Evolutionary conservation across 2,888 invertebrate genomes (phyloP).

Genomic region (Calliopum simillimum): DNA sequence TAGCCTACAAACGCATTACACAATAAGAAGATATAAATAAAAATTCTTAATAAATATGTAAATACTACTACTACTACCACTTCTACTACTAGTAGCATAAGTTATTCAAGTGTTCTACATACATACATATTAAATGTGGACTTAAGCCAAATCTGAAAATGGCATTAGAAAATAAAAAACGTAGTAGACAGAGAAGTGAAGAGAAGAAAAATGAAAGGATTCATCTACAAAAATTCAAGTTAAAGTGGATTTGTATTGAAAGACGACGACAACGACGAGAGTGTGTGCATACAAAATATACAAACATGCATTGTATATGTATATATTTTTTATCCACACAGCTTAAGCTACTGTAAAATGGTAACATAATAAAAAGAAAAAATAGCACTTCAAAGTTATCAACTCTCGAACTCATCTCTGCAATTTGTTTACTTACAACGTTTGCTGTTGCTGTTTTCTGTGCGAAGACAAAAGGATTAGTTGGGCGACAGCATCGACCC

Average conservation of each 20-base stretch:
- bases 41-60: too few species aligned
- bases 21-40: conserved; percentile 32
- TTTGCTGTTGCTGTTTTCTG: conserved; percentile 30
- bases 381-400: conserved; percentile 32
- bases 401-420: conserved; percentile 47
- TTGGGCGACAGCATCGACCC: too few species aligned
- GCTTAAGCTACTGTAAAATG: not conserved
- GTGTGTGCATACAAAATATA: too few species aligned
- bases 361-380: conserved; percentile 41
- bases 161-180: not conserved
- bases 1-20: conserved; percentile 28
- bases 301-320: too few species aligned
- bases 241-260: conserved; percentile 53
- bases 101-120: conserved; percentile 23
- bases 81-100: conserved; percentile 37
- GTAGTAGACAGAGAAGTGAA: not conserved
- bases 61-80: conserved; percentile 30
- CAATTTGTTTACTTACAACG: conserved; percentile 61
- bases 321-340: too few species aligned
- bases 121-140: conserved; percentile 17
- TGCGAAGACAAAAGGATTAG: too few species aligned
- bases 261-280: too few species aligned
- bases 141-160: conserved; percentile 15
- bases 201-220: conserved; percentile 28
- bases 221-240: conserved; percentile 43